A percentile compares a stretch with the other conserved stretches of the same genome.
These are phyloP conservation scores for Semicossyphus pulcher DNA, from an alignment of 2,113 vertebrate species.

Conservation along the genomic window DNA sequence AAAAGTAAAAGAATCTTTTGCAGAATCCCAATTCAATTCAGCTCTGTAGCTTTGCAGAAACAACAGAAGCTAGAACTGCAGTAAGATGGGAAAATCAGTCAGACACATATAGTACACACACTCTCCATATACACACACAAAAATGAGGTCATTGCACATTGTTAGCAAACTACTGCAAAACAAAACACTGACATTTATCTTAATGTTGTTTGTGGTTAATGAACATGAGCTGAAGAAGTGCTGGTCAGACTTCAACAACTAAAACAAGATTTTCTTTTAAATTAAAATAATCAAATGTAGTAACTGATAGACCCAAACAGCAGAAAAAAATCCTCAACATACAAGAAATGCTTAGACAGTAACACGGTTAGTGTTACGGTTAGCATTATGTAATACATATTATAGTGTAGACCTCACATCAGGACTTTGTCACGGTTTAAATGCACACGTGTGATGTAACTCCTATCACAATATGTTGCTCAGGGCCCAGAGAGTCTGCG, in stretches of 20 bases:
- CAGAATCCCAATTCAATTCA: background rate
- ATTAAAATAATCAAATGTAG: too few species aligned
- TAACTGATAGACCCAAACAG: too few species aligned
- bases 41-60: background rate
- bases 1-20: background rate
- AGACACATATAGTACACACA: background rate
- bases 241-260: background rate
- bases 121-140: too few species aligned
- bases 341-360: background rate
- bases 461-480: conserved; percentile 22
- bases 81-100: background rate
- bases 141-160: background rate
- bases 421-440: conserved; percentile 34
- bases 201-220: background rate
- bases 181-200: background rate
- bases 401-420: conserved; percentile 26
- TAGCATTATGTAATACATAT: background rate
- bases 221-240: background rate
- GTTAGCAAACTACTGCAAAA: background rate
- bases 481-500: conserved; percentile 22
- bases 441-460: background rate
- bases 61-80: background rate
- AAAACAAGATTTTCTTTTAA: too few species aligned
- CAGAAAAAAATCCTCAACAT: too few species aligned
- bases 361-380: too few species aligned